phyloP scores from a whole-genome alignment of 1,140 invertebrate genomes.

The Gonatopus flavifemur region DNA sequence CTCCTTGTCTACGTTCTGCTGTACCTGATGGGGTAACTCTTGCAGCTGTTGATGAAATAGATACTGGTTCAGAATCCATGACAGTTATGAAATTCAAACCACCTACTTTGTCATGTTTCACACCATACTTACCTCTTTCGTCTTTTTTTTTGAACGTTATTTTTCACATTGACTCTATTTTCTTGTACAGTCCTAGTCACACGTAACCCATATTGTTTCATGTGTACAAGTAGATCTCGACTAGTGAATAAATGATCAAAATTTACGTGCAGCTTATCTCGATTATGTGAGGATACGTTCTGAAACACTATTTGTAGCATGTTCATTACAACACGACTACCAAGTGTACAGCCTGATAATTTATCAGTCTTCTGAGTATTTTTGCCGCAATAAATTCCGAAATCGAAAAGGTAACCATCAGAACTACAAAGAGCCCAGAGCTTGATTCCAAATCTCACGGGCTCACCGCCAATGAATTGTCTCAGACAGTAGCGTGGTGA shows the following conservation, averaged over 20 bases:
- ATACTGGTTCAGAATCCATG: too few relatives aligned
- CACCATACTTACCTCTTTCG: neutral
- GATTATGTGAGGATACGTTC: neutral
- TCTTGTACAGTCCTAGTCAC: neutral
- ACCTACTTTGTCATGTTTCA: neutral
- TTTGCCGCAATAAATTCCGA: neutral
- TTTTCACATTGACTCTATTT: neutral
- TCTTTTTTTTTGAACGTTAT: neutral
- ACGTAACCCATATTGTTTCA: neutral
- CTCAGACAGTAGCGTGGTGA: neutral
- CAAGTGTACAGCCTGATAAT: neutral
- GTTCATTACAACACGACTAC: neutral
- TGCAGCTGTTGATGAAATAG: constrained; percentile 3
- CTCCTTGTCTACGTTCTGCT: constrained; percentile 1
- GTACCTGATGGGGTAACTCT: constrained; percentile 3
- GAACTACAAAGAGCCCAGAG: neutral
- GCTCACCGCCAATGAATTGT: neutral
- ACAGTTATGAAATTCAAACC: neutral
- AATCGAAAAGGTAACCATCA: neutral
- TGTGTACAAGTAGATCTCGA: neutral
- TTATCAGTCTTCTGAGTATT: neutral
- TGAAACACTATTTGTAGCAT: neutral
- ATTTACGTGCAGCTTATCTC: neutral
- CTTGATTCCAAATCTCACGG: neutral
- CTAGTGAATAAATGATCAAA: neutral